Evolutionary conservation across 2,888 invertebrate genomes (phyloP).

Genomic region (Escarpia spicata): DNA sequence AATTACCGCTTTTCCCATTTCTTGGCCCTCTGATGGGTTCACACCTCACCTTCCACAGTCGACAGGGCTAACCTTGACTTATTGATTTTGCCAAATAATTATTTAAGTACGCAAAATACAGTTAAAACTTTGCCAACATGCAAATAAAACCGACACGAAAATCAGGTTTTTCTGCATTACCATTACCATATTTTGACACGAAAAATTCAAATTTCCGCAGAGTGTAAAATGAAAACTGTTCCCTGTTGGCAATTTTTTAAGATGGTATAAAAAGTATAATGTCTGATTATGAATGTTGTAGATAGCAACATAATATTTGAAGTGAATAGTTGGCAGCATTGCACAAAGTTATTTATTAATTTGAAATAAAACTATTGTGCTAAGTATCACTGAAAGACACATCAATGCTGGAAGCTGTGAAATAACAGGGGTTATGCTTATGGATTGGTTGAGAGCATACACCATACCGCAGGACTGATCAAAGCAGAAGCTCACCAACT

Average conservation of each 20-base stretch:
- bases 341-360: too few species aligned
- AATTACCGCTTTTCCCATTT: neutral
- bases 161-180: neutral
- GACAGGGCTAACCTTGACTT: neutral
- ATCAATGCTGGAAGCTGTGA: too few species aligned
- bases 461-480: too few species aligned
- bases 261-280: neutral
- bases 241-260: neutral
- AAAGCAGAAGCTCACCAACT: too few species aligned
- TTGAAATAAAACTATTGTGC: too few species aligned
- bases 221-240: neutral
- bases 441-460: too few species aligned
- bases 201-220: neutral
- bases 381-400: too few species aligned
- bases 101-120: neutral
- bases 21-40: neutral
- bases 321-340: too few species aligned
- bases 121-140: neutral
- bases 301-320: too few species aligned
- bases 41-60: neutral
- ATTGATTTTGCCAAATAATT: conserved; percentile 16
- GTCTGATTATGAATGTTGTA: too few species aligned
- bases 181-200: conserved; percentile 9
- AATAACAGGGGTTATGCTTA: too few species aligned
- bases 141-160: neutral